Percentiles rank a stretch among this genome's conserved stretches.
phyloP scores from a whole-genome alignment of 1,140 invertebrate genomes.

The Penaeus indicus region DNA sequence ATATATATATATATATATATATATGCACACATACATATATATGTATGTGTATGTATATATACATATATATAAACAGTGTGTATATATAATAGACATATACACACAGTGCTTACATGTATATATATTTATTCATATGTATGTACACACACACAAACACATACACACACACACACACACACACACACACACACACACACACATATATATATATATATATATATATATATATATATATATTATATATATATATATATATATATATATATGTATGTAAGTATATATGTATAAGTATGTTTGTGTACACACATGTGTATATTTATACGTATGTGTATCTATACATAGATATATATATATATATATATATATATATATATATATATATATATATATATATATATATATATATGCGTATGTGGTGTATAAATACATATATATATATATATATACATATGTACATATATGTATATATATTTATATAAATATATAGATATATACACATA shows the following conservation, averaged over 20 bases:
- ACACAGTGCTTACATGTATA: no score
- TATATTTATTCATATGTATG: neutral
- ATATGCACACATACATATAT: no score
- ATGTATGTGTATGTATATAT: neutral
- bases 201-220: conserved; percentile 2
- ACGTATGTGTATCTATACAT: neutral
- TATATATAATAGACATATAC: no score
- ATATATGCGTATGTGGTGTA: neutral
- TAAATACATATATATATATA: neutral
- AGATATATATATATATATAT: neutral
- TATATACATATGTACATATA: neutral
- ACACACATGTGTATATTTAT: neutral
- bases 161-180: neutral
- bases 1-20: no score
- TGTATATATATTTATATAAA: neutral
- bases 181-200: neutral
- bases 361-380: conserved; percentile 20
- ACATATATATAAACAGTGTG: no score
- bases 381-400: conserved; percentile 20
- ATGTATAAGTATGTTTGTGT: neutral
- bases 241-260: neutral
- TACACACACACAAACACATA: no score
- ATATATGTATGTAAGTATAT: neutral
- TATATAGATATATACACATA: neutral
- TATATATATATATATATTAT: neutral